These are phyloP conservation scores for Paracanthobrama guichenoti DNA, from an alignment of 2,113 vertebrate genomes.

Conservation along the genomic window DNA sequence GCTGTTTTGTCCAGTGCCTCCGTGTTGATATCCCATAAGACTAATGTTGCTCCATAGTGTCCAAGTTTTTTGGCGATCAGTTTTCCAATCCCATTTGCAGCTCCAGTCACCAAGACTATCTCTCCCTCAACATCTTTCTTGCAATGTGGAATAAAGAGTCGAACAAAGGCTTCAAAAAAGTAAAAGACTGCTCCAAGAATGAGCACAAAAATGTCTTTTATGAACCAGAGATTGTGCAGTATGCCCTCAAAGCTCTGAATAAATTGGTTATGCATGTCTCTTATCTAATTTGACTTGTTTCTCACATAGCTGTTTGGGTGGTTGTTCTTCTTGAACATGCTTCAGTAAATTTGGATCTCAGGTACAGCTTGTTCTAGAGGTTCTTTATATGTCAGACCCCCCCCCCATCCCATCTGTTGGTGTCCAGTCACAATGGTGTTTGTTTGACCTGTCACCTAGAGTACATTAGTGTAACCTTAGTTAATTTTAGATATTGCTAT, in stretches of 20 bases:
- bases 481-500: conserved; percentile 45
- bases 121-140: conserved; percentile 56
- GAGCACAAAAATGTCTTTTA: conserved; percentile 47
- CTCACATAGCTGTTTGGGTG: background rate
- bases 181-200: conserved; percentile 47
- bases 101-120: conserved; percentile 54
- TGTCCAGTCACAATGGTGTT: conserved; percentile 23
- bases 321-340: background rate
- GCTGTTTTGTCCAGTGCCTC: conserved; percentile 49
- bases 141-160: conserved; percentile 46
- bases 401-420: background rate
- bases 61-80: conserved; percentile 49
- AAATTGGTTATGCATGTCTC: conserved; percentile 47
- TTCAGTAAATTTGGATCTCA: background rate
- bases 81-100: conserved; percentile 52
- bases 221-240: conserved; percentile 18
- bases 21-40: conserved; percentile 55
- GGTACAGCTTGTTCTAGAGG: conserved; percentile 11
- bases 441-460: conserved; percentile 47
- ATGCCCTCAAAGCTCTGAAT: conserved; percentile 39
- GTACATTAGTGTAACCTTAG: conserved; percentile 25
- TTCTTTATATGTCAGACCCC: background rate
- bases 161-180: conserved; percentile 51
- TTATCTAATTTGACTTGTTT: background rate
- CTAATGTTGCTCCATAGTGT: conserved; percentile 45